Evolutionary conservation across 1,140 invertebrate genomes (phyloP), one percentile per base, ranked within the genome.

Genomic region (Listronotus oregonensis): DNA sequence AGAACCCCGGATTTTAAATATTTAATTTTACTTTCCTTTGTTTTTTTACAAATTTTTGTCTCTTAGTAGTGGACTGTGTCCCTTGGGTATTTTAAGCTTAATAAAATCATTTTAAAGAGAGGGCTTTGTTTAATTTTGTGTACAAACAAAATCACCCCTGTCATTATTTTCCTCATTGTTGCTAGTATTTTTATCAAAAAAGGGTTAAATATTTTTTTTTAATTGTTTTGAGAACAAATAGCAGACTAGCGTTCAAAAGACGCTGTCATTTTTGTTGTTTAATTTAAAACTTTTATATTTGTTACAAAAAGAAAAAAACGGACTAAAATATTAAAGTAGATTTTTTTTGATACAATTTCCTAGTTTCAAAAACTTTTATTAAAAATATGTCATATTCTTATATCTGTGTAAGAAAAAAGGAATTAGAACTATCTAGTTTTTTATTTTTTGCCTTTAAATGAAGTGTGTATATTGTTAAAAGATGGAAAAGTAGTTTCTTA

Each of bases 291-390:
- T 56, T 56, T 63, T 64, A 44, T 46, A 55, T 47, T 64, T 63
- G 62, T 73, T 73, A 71, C 66, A 71, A 68, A 51, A 71, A 63
- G 59, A 65, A 63, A n/a, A 27, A 70, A 70, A 75, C 71, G 67
- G 69, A 75, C 70, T 73, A n/a, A 69, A 75, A 72, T 66, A 66
- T 75, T 75, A 75, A 75, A 75, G 73, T 75, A 75, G 72, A 73
- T n/a, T 75, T 73, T 75, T 75, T 75, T 75, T 75, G 73, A 75
- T 75, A 75, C 73, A 75, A 68, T 75, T 75, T 75, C 73, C 71
- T 73, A 75, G 70, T 70, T 71, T 71, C 71, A 73, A 67, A 68
- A 68, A 71, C 64, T 71, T 73, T 70, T 73, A 73, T 73, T 73
- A 50, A 73, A 73, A 73, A 71, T 73, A 69, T 70, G 68, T 68